Percentiles rank a stretch among this genome's conserved stretches.
Conservation (phyloP, 1,140 invertebrate genomes). For the Trichogramma pretiosum region DNA sequence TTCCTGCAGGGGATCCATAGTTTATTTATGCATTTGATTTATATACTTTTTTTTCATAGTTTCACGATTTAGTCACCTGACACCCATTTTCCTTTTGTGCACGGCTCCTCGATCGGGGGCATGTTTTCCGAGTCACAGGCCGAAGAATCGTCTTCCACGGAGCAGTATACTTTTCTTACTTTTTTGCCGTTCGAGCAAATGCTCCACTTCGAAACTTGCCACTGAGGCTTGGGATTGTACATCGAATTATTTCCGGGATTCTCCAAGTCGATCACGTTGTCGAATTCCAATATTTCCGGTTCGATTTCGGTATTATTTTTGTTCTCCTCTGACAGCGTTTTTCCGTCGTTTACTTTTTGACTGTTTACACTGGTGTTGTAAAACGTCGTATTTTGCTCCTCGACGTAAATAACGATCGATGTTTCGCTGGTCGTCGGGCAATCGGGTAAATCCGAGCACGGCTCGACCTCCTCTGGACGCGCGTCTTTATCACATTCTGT, state of each 20-base stretch:
- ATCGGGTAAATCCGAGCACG: conserved; percentile 52
- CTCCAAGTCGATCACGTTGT: conserved; percentile 35
- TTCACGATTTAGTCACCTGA: conserved; percentile 26
- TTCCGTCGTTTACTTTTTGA: no score
- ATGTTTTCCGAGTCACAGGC: conserved; percentile 26
- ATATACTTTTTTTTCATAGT: no score
- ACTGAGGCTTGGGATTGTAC: conserved; percentile 34
- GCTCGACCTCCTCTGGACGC: conserved; percentile 54
- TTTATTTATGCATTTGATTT: no score
- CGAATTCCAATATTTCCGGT: conserved; percentile 34
- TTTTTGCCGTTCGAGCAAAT: conserved; percentile 27
- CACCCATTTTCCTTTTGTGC: conserved; percentile 31
- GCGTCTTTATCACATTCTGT: conserved; percentile 51
- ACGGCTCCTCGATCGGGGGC: conserved; percentile 25
- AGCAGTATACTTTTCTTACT: conserved; percentile 30
- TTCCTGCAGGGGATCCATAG: no score
- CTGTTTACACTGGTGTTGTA: conserved; percentile 34
- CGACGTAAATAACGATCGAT: conserved; percentile 25
- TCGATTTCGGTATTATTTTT: conserved; percentile 3
- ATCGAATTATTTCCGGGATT: conserved; percentile 25
- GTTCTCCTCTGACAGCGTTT: not conserved
- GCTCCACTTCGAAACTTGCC: conserved; percentile 35
- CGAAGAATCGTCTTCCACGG: conserved; percentile 19
- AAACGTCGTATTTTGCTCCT: conserved; percentile 29
- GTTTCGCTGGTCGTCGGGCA: conserved; percentile 38